These are phyloP conservation scores for Epinephelus coioides DNA, from an alignment of 2,797 vertebrate genomes.

Conservation along the genomic window DNA sequence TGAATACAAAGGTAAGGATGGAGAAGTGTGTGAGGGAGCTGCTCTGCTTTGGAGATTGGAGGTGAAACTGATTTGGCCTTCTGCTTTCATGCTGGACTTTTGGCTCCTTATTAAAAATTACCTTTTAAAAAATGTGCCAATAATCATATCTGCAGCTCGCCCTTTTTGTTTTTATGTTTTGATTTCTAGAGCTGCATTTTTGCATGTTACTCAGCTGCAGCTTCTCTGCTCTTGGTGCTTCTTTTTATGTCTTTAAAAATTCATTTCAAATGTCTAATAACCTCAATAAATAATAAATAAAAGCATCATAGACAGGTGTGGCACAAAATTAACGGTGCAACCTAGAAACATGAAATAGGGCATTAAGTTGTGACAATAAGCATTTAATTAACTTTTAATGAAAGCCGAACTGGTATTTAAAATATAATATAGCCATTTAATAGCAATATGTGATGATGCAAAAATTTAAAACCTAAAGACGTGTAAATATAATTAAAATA, in stretches of 20 bases:
- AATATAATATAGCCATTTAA: not conserved
- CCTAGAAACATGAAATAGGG: not conserved
- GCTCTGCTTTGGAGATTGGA: not conserved
- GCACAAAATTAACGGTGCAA: not conserved
- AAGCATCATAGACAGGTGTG: not conserved
- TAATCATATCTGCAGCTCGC: not conserved
- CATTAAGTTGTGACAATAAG: not conserved
- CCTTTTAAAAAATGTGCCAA: not conserved
- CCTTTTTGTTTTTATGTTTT: not conserved
- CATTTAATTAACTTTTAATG: not conserved
- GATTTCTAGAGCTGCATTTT: not conserved
- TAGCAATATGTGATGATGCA: not conserved
- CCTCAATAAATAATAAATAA: not conserved
- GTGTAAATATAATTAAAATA: not conserved
- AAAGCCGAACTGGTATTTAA: not conserved
- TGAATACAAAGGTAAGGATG: conserved; percentile 94
- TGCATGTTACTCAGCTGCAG: not conserved
- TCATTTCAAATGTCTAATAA: not conserved
- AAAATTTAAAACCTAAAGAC: not conserved
- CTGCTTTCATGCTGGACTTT: not conserved
- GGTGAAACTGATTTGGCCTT: conserved; percentile 1
- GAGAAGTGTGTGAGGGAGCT: not conserved
- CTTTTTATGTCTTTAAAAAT: not conserved
- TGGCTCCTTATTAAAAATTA: not conserved
- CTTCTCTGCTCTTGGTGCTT: not conserved